Conservation (phyloP, 2,113 vertebrate genomes). For the Paedocypris sp. region DNA sequence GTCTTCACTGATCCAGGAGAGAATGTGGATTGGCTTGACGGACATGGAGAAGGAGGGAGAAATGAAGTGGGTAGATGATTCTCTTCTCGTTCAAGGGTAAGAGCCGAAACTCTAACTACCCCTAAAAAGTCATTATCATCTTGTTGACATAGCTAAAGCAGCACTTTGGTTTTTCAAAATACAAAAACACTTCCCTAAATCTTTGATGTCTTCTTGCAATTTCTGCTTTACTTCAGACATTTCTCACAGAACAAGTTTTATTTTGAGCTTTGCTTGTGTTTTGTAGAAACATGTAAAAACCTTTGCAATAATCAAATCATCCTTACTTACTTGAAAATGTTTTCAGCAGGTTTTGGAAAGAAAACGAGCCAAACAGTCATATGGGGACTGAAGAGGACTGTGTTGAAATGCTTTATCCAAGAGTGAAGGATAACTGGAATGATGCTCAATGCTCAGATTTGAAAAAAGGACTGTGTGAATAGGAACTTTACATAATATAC, state of each 20-base stretch:
- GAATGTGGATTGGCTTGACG: not conserved
- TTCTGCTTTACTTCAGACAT: too few relatives aligned
- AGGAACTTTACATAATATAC: too few relatives aligned
- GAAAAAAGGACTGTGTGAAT: not conserved
- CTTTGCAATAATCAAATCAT: too few relatives aligned
- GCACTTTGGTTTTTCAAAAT: too few relatives aligned
- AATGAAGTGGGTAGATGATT: not conserved
- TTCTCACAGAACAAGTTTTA: too few relatives aligned
- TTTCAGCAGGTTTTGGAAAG: not conserved
- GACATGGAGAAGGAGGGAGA: not conserved
- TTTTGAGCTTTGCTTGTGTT: too few relatives aligned
- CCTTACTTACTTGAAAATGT: too few relatives aligned
- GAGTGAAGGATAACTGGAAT: not conserved
- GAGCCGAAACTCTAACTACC: not conserved
- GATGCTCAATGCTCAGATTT: not conserved
- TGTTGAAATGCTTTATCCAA: not conserved
- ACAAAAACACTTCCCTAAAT: too few relatives aligned
- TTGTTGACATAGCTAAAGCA: too few relatives aligned
- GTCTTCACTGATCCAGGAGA: not conserved
- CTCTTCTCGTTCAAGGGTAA: not conserved
- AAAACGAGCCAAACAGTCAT: not conserved
- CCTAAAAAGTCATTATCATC: not conserved
- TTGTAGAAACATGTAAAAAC: too few relatives aligned
- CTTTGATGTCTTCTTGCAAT: too few relatives aligned
- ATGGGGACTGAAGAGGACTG: not conserved